Evolutionary conservation across 1,140 invertebrate species (phyloP).

Genomic region (Drosophila melanica): DNA sequence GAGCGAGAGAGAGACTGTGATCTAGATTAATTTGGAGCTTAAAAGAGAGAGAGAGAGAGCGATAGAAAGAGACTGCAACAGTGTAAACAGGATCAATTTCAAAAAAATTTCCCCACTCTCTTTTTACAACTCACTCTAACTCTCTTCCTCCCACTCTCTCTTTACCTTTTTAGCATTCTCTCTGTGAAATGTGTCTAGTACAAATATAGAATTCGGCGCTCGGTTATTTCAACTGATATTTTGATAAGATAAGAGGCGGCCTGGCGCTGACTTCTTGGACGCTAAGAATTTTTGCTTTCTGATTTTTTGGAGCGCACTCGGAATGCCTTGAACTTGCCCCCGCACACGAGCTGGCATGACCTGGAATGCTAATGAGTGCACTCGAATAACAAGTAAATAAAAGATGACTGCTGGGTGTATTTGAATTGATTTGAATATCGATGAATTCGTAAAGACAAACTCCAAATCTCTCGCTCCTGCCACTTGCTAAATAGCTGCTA

Average conservation of each 20-base stretch:
- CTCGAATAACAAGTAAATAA: slow-evolving; percentile 7
- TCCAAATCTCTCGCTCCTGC: no score
- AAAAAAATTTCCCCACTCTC: background rate
- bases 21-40: background rate
- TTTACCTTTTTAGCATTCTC: background rate
- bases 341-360: background rate
- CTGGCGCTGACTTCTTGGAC: slow-evolving; percentile 18
- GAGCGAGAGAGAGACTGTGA: slow-evolving; percentile 16
- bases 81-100: background rate
- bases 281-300: slow-evolving; percentile 13
- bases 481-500: no score
- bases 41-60: background rate
- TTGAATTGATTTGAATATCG: slow-evolving; percentile 17
- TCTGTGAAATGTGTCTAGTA: slow-evolving; percentile 10
- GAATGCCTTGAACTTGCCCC: slow-evolving; percentile 44
- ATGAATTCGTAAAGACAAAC: background rate
- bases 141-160: background rate
- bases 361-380: slow-evolving; percentile 30
- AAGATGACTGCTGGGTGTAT: slow-evolving; percentile 9
- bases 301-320: slow-evolving; percentile 23
- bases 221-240: slow-evolving; percentile 33
- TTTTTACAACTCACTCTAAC: background rate
- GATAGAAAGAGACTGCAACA: background rate
- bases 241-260: slow-evolving; percentile 40
- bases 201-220: slow-evolving; percentile 33